Base-by-base conservation (phyloP, 2,888 invertebrate genomes). In the Doris montereyensis region DNA sequence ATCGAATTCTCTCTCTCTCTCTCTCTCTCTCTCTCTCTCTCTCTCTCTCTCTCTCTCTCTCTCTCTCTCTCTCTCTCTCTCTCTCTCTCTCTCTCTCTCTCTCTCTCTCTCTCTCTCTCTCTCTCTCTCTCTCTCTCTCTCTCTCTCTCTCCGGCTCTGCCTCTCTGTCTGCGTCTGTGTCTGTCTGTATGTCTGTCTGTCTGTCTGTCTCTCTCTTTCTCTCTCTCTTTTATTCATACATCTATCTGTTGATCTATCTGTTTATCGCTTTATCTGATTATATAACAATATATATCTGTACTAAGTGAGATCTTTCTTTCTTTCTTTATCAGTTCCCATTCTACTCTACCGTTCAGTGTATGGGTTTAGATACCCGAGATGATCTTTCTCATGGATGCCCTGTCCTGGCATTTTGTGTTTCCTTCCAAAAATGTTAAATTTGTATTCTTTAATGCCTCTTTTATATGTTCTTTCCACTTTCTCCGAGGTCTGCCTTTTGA, bases 131-230 rank as follows among this genome's bases (percentile, higher is more conserved):
- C 52, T 52, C 10, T 52, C 52, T 1, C 30, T 68, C 30, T 68
- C 28, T 68, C 2, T 26, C 28, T 68, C 68, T 3, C 10, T 10
- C 70, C 26, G 52, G 17, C 1, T 72, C 24, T 72, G 24, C 28
- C 8, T 10, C 52, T 21, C 8, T 41, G 10, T 13, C 52, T 35
- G 13, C 57, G 1, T 52, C 52, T 32, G 26, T 72, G 10, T 72
- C 10, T 72, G 52, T 72, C 52, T 41, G 2, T 72, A 2, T 41
- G 52, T 72, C 24, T 72, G 52, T 72, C 41, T 72, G 24, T 72
- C 52, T 35, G 4, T 35, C 52, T 52, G 24, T 41, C 26, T 72
- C 72, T 72, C 13, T 52, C 30, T n/a, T 4, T 2, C 26, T 21
- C 26, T 28, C 26, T 13, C 10, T 28, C 26, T 24, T 67, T 28